Conservation (phyloP, 2,888 invertebrate species). For the Hybos culiciformis region DNA sequence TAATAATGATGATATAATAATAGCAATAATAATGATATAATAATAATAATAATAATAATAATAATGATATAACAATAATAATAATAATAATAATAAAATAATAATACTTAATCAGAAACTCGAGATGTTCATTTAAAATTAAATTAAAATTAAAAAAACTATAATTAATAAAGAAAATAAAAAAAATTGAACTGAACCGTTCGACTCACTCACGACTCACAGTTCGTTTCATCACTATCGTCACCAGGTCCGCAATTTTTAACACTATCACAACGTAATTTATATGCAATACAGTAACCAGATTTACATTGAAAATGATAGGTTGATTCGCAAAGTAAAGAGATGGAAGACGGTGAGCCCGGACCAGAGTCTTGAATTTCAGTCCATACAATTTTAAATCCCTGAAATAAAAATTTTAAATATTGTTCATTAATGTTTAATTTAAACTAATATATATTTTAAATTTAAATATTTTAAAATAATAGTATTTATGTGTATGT, state of each 20-base stretch:
- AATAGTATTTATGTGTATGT: background rate
- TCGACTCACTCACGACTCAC: conserved; percentile 41
- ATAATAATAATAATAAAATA: conserved; percentile 9
- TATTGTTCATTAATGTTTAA: background rate
- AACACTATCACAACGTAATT: conserved; percentile 61
- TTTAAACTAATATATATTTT: background rate
- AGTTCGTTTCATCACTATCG: conserved; percentile 39
- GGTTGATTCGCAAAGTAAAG: conserved; percentile 38
- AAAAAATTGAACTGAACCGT: conserved; percentile 39
- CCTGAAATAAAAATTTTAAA: conserved; percentile 35
- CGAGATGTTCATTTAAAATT: background rate
- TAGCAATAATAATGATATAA: too few relatives aligned
- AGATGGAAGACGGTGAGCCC: conserved; percentile 33
- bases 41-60: too few relatives aligned
- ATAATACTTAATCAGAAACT: conserved; percentile 4
- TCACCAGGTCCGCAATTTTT: conserved; percentile 57
- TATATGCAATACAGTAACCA: conserved; percentile 66
- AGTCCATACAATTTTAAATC: conserved; percentile 90
- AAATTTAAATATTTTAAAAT: background rate
- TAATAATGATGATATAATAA: too few relatives aligned
- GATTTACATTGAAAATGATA: conserved; percentile 61
- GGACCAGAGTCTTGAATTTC: conserved; percentile 60
- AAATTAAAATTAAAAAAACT: conserved; percentile 4
- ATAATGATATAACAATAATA: conserved; percentile 11
- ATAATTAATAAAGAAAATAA: conserved; percentile 11